These are phyloP conservation scores for Drosophila carrolli DNA, from an alignment of 1,140 invertebrate species.

Conservation along the genomic window DNA sequence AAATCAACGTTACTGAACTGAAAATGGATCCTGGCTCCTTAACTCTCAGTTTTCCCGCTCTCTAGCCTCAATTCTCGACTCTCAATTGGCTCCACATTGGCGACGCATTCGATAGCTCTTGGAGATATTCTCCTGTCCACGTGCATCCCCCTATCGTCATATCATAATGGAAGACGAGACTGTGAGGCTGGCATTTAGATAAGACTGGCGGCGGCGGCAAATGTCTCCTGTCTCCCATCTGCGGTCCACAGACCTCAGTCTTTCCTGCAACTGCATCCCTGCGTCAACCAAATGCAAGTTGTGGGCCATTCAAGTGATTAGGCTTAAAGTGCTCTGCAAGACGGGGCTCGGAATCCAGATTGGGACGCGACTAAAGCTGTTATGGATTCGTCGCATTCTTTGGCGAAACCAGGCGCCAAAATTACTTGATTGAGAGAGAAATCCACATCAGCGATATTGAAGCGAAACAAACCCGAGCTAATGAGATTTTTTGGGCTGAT, in stretches of 20 bases:
- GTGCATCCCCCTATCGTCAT: constrained; percentile 75
- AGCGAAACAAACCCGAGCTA: constrained; percentile 53
- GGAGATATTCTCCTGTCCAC: constrained; percentile 60
- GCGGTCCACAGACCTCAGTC: neutral
- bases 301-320: constrained; percentile 73
- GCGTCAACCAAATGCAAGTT: constrained; percentile 36
- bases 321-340: constrained; percentile 67
- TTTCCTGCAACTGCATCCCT: constrained; percentile 24
- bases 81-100: constrained; percentile 61
- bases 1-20: neutral
- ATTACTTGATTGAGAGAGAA: constrained; percentile 57
- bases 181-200: constrained; percentile 85
- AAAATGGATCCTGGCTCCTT: neutral
- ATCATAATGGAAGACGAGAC: constrained; percentile 85
- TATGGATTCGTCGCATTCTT: constrained; percentile 31
- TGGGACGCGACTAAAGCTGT: constrained; percentile 2
- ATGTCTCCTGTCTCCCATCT: constrained; percentile 24
- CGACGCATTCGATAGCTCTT: constrained; percentile 67
- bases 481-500: constrained; percentile 68
- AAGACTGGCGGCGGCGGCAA: constrained; percentile 56
- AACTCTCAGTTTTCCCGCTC: constrained; percentile 10
- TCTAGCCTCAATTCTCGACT: constrained; percentile 16
- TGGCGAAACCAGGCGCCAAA: constrained; percentile 33
- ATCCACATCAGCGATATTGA: constrained; percentile 54
- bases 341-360: constrained; percentile 22